These are phyloP conservation scores for Cecidostiba fungosa DNA, from an alignment of 2,888 invertebrate species.

Conservation along the genomic window DNA sequence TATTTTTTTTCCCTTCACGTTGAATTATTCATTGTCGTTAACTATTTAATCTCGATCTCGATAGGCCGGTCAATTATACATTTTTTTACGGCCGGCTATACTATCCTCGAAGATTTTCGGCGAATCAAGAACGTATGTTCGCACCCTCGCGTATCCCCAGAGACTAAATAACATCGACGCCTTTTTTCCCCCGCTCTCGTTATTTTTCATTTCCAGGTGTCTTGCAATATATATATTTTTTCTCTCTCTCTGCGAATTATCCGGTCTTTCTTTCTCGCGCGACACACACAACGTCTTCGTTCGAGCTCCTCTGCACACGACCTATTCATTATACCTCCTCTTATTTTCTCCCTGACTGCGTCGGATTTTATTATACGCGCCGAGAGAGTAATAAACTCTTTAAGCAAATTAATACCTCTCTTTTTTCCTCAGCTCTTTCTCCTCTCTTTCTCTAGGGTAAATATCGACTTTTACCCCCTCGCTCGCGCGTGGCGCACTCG, in stretches of 20 bases:
- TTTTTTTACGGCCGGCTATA: neutral
- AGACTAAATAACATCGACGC: neutral
- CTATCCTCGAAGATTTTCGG: neutral
- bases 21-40: neutral
- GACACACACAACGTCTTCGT: neutral
- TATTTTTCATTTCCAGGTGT: conserved; percentile 14
- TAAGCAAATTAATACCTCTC: conserved; percentile 51
- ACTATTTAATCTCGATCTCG: neutral
- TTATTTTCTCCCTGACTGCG: neutral
- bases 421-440: conserved; percentile 17
- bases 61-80: neutral
- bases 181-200: neutral
- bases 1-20: neutral
- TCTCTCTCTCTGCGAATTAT: neutral
- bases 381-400: conserved; percentile 54
- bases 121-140: neutral
- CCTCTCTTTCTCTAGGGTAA: conserved; percentile 44
- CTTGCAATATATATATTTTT: conserved; percentile 8
- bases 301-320: neutral
- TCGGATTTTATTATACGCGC: conserved; percentile 27
- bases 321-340: conserved; percentile 35
- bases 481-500: conserved; percentile 37
- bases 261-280: neutral
- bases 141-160: too few species aligned
- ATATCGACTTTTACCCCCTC: conserved; percentile 57